Base-by-base conservation (phyloP, 2,797 vertebrate genomes). In the Ctenopoma kingsleyae region DNA sequence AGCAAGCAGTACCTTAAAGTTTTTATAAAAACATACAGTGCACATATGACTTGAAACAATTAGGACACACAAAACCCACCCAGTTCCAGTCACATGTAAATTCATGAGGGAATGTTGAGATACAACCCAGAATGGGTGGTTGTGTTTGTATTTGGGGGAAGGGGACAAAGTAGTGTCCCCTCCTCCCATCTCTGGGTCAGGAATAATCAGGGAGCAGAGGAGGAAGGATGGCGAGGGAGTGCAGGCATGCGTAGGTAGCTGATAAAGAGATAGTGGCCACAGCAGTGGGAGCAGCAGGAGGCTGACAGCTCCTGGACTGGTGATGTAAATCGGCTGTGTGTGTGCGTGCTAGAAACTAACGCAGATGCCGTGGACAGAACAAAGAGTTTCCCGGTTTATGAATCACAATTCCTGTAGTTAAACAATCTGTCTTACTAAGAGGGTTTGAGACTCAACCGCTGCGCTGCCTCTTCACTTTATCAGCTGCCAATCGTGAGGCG, bases 221-320 rank as follows among this genome's bases (percentile, higher is more conserved):
- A 80, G 81, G 55, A 74, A 64, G 71, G 89, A 82, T 54, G 68
- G 67, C 43, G 79, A 83, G 71, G 85, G 82, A 86, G 81, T 87
- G 86, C 91, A 93, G 87, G 89, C 87, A 92, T 92, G 87, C 82
- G 51, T 78, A 78, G 82, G 87, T 81, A 41, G 63, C 85, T 81
- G 91, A 93, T 93, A 88, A 85, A 87, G 86, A 91, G 91, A 91
- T 90, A 89, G 85, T 22, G 75, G 71, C 32, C 86, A 60, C 74
- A 84, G 86, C 78, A 76, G 74, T 65, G 40, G 67, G 72, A 89
- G 73, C 91, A 90, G 92, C 87, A 83, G 91, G 91, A 85, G 91
- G 86, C 64, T 74, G 85, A 91, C 22, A 80, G 71, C 80, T 71
- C 81, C 57, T 66, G 75, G 50, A 89, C 76, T 63, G 82, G 51